Conservation (phyloP, 2,888 invertebrate genomes). For the Arrhopalites spinosus region DNA sequence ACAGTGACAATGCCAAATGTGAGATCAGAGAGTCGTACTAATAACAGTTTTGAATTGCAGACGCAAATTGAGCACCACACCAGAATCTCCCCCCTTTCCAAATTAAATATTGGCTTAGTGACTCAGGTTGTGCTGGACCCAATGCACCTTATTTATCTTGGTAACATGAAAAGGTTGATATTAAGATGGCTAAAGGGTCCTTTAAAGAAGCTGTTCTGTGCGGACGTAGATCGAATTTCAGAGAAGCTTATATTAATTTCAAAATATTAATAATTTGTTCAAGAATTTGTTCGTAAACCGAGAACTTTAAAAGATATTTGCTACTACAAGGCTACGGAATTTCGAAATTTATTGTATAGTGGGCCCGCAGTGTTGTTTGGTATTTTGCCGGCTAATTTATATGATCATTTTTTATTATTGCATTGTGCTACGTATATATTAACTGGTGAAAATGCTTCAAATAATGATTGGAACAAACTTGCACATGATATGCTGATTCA, state of each 20-base stretch:
- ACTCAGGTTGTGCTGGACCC: neutral
- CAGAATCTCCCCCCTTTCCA: too few species aligned
- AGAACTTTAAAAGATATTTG: neutral
- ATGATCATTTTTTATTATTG: neutral
- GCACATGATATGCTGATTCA: too few species aligned
- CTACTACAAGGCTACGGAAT: conserved; percentile 11
- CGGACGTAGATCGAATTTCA: neutral
- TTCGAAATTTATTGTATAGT: neutral
- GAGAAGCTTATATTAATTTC: neutral
- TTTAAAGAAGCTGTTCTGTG: too few species aligned
- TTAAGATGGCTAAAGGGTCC: neutral
- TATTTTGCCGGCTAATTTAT: neutral
- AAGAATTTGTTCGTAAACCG: conserved; percentile 5
- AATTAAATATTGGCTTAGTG: too few species aligned
- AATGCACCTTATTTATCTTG: neutral
- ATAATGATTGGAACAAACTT: too few species aligned
- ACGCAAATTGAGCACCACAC: too few species aligned
- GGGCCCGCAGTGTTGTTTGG: neutral
- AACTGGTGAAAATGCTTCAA: neutral
- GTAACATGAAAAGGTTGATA: neutral
- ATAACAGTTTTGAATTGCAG: too few species aligned
- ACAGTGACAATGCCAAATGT: too few species aligned
- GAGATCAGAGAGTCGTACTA: too few species aligned
- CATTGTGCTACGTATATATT: neutral
- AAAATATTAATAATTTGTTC: neutral